Evolutionary conservation across 1,140 invertebrate genomes (phyloP).

Genomic region (Macrostomum lignano): DNA sequence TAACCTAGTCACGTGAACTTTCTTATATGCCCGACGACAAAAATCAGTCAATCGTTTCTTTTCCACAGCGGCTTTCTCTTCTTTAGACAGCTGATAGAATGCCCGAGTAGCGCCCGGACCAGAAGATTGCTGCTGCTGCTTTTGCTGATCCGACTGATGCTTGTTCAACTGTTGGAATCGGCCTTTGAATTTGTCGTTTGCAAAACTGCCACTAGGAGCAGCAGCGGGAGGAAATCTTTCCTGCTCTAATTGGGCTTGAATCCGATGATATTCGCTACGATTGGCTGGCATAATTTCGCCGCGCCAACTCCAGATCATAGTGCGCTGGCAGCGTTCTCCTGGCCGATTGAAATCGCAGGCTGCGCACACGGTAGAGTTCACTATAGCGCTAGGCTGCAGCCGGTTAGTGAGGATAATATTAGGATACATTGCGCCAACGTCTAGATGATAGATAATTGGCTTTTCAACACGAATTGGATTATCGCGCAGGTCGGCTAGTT

Average conservation of each 20-base stretch:
- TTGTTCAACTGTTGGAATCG: conserved; percentile 30
- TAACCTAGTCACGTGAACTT: conserved; percentile 25
- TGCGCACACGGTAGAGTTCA: conserved; percentile 62
- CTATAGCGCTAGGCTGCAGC: conserved; percentile 62
- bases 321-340: conserved; percentile 55
- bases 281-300: conserved; percentile 64
- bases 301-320: conserved; percentile 87
- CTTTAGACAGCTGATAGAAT: conserved; percentile 55
- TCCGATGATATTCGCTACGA: conserved; percentile 65
- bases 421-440: conserved; percentile 95
- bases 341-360: conserved; percentile 78
- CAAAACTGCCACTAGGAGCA: too few species aligned
- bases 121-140: too few species aligned
- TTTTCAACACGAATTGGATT: conserved; percentile 4
- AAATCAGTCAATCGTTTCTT: conserved; percentile 74
- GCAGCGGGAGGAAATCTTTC: conserved; percentile 67
- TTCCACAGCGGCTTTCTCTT: conserved; percentile 58
- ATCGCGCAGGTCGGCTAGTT: background rate
- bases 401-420: conserved; percentile 95
- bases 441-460: conserved; percentile 88
- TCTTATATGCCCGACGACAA: conserved; percentile 77
- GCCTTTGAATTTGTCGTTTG: background rate
- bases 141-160: too few species aligned
- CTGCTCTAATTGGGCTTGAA: conserved; percentile 66
- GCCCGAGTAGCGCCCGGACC: too few species aligned